phyloP scores from a whole-genome alignment of 2,797 vertebrate genomes.

The Xenopus petersii region DNA sequence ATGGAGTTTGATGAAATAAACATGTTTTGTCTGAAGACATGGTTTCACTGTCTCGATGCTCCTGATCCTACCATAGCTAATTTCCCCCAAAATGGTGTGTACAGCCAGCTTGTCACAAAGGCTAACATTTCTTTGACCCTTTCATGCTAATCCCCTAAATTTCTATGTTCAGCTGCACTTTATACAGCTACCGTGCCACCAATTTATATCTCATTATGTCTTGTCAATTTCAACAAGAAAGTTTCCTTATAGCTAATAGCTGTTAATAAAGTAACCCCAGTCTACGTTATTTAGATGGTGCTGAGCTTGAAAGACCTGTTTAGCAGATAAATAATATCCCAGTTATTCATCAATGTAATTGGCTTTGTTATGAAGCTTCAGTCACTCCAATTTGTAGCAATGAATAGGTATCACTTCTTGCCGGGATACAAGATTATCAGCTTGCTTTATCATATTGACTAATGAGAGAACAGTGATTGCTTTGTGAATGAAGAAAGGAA shows the following conservation, averaged over 20 bases:
- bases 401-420: slow-evolving; percentile 11
- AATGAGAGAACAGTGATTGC: slow-evolving; percentile 3
- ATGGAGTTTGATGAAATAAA: no score
- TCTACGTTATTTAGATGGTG: not conserved
- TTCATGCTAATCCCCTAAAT: no score
- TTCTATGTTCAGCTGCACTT: no score
- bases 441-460: slow-evolving; percentile 16
- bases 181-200: no score
- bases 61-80: no score
- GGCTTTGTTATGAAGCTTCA: slow-evolving; percentile 5
- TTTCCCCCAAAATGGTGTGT: no score
- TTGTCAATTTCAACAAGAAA: no score
- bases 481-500: not conserved
- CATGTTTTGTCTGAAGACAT: no score
- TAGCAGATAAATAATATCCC: not conserved
- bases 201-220: no score
- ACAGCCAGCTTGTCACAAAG: no score
- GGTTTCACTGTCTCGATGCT: no score
- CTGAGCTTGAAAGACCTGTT: not conserved
- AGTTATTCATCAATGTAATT: slow-evolving; percentile 4
- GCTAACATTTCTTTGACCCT: no score
- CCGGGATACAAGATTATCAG: slow-evolving; percentile 4
- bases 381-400: not conserved
- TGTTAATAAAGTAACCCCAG: not conserved
- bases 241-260: not conserved